Evolutionary conservation across 2,888 invertebrate species (phyloP), one percentile per base, ranked within the genome.

Genomic region (Lymantria monacha): DNA sequence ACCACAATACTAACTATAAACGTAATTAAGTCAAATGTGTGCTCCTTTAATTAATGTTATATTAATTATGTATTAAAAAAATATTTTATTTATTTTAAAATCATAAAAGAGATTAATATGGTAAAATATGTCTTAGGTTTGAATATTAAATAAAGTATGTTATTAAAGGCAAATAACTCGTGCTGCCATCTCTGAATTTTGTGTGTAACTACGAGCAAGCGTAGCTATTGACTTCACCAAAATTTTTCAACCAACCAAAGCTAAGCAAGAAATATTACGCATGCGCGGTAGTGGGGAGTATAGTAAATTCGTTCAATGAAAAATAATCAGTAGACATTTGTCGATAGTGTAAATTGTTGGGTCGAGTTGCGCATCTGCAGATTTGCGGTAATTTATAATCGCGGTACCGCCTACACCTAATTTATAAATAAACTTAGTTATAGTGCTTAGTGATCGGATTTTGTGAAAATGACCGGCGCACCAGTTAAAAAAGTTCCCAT

Each of bases 401-500:
- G 70, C 69, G 70, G 66, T 68, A 61, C 78, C 85, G 79, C 82
- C 84, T 80, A 87, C 82, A 79, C 83, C 59, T 65, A 67, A 59
- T 76, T 81, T 82, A 79, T 74, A 82, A 86, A 86, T 85, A 85
- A 81, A 81, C 64, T 74, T 74, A 73, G 82, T 84, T 80, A 74
- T 74, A 69, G 87, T 89, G 85, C 69, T 72, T 70, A 74, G 84
- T 87, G 81, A 69, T 73, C 74, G 72, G 64, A 75, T 74, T 75
- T 78, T 58, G 74, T 75, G 66, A 90, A 86, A 82, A 95, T 95
- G 95, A 71, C 77, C 57, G 85, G 72, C 81, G 96, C 96, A 65
- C 97, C 97, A 63, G 97, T 97, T 67, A 98, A 98, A 90, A 98
- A 98, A 92, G 97, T 98, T 57, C 98, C 98, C 54, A 97, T 98